Evolutionary conservation across 2,113 vertebrate genomes (phyloP), one percentile per base, ranked within the genome.

Genomic region (Chauna torquata): DNA sequence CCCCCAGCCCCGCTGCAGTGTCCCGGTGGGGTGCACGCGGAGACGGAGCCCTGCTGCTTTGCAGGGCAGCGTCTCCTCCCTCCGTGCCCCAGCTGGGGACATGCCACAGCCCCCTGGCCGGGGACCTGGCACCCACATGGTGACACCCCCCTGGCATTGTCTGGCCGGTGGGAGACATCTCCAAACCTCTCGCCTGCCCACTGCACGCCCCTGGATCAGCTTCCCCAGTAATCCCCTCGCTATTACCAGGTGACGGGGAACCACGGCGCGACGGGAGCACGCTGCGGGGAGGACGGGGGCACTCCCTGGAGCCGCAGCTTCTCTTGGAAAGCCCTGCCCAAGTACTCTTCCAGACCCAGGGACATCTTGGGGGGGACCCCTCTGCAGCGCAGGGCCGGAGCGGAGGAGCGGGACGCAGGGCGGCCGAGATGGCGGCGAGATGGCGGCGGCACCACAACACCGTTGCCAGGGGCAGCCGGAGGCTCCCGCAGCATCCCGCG

Each of bases 251-350:
- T 52, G 42, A 38, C 28, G 44, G 55, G 74, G 34, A 45, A 25
- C 3, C 55, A 8, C 3, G 3, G 54, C 16, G 20, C 27, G 6
- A 30, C 27, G 3, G 38, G 36, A 40, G 36, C 15, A 12, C 8
- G 12, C 25, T 1, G 3, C 7, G 1, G 34, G 24, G 9, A 30
- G 47, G 6, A 32, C 1, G 3, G 13, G 10, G 9, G 5, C 91
- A 86, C 95, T 94, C 97, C 98, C 98, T 45, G 64, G 72, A 80
- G 82, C 72, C 9, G 61, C 54, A 97, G 71, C 40, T 95, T 97
- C 78, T 98, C 97, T 62, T 50, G 88, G 17, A 94, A 84, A 40
- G 83, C 88, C 9, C 6, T 72, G 9, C 19, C 38, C 64, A 98
- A 83, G 30, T 55, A 81, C 16, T 98, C 84, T 86, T 97, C 94